phyloP scores from a whole-genome alignment of 2,888 invertebrate genomes.

The Alentia gelatinosa region DNA sequence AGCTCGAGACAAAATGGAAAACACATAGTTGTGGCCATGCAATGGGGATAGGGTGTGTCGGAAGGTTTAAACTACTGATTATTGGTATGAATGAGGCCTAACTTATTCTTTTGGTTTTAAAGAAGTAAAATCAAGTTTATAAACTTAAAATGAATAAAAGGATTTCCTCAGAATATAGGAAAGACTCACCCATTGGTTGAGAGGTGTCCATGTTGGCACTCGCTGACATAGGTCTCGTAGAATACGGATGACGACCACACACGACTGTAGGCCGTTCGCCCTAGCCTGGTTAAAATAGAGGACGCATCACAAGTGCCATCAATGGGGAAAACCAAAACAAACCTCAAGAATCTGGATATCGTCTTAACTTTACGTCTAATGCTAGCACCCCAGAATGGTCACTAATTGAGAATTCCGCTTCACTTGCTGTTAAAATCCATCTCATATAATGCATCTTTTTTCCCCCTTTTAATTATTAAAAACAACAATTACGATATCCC shows the following conservation, averaged over 20 bases:
- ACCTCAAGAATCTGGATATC: slow-evolving; percentile 54
- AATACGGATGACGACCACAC: slow-evolving; percentile 97
- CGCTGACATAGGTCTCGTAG: slow-evolving; percentile 96
- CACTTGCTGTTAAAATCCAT: too few relatives aligned
- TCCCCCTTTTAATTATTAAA: background rate
- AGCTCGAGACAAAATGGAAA: too few relatives aligned
- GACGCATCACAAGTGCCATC: slow-evolving; percentile 1
- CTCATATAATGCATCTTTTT: too few relatives aligned
- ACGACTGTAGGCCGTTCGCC: slow-evolving; percentile 96
- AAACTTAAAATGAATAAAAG: too few relatives aligned
- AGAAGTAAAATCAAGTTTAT: too few relatives aligned
- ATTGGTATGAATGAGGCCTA: too few relatives aligned
- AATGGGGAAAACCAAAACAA: background rate
- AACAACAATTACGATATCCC: background rate
- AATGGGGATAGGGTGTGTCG: too few relatives aligned
- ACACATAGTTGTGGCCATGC: too few relatives aligned
- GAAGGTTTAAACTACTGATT: too few relatives aligned
- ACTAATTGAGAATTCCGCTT: background rate
- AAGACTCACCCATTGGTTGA: slow-evolving; percentile 93
- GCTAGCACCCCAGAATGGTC: slow-evolving; percentile 10
- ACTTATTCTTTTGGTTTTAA: too few relatives aligned
- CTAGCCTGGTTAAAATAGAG: slow-evolving; percentile 87
- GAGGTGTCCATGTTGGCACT: slow-evolving; percentile 95
- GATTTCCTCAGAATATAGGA: too few relatives aligned
- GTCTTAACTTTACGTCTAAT: background rate